Evolutionary conservation across 2,888 invertebrate species (phyloP).

Genomic region (Epirrhoe tristata): DNA sequence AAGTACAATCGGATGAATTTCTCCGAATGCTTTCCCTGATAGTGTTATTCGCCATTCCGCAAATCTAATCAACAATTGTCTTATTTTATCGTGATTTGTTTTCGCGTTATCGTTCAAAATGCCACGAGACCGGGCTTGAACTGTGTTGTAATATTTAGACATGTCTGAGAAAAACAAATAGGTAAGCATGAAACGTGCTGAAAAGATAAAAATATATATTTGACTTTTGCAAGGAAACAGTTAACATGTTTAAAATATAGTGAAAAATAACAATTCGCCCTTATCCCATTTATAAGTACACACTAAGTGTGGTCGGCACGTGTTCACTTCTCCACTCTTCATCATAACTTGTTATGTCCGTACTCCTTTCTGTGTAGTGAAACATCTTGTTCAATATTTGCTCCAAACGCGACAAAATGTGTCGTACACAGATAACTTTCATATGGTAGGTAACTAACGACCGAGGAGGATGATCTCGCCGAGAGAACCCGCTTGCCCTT

Average conservation of each 20-base stretch:
- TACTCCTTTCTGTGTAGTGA: background rate
- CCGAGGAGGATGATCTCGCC: slow-evolving; percentile 19
- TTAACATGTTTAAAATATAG: background rate
- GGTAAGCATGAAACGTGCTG: background rate
- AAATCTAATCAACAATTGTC: background rate
- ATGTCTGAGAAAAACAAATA: background rate
- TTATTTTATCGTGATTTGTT: background rate
- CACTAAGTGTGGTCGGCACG: no score
- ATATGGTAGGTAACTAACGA: background rate
- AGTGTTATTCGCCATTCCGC: background rate
- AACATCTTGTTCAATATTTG: slow-evolving; percentile 1
- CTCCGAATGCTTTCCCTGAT: background rate
- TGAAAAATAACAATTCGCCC: no score
- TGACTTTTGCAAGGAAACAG: background rate
- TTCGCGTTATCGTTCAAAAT: background rate
- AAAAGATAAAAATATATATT: background rate
- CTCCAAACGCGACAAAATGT: background rate
- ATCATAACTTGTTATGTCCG: background rate
- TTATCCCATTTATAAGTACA: no score
- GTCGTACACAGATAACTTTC: background rate
- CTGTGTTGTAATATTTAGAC: background rate
- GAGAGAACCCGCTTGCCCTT: slow-evolving; percentile 35
- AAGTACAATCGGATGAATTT: no score
- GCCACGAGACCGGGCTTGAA: background rate
- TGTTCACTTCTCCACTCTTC: background rate